Base-by-base conservation (phyloP, 1,140 invertebrate genomes). In the Chionoecetes opilio region DNA sequence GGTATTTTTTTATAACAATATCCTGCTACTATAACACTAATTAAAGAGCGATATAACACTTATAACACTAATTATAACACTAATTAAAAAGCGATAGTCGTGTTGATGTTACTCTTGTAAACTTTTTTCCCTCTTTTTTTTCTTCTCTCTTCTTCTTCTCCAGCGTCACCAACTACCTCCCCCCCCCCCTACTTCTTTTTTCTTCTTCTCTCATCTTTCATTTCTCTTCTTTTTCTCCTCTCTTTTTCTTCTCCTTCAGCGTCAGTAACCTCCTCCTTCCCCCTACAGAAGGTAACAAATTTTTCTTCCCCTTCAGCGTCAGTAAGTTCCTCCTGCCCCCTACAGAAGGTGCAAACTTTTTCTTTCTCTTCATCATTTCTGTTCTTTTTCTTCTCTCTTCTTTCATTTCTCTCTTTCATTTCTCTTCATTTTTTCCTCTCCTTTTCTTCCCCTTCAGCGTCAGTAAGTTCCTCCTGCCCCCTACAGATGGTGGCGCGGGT, bases 341-440 rank as follows among this genome's bases (percentile, higher is more conserved):
- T 53, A 29, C 90, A 95, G 94, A 53, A 75, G 31, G 94, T 95
- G 38, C 34, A 37, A 63, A 82, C n/a, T n/a, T n/a, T n/a, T n/a
- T n/a, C n/a, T n/a, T n/a, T n/a, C n/a, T n/a, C n/a, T n/a, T n/a
- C n/a, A n/a, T n/a, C n/a, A n/a, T n/a, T n/a, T n/a, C n/a, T n/a
- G n/a, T n/a, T n/a, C n/a, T n/a, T n/a, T n/a, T 46, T 46, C 5
- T 9, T 53, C 46, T 1, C 21, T 3, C 46, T 3, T 53, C 21
- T 11, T 3, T 53, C 21, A 9, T 9, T 53, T 53, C 46, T 53
- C 11, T 17, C 46, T 0, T 53, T 41, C 38, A 14, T 53, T 17
- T 17, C 21, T 17, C 46, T 53, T 53, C 46, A 53, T 53, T 53
- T 53, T 17, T 53, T 53, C 46, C 2, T 53, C 46, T 53, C 46